phyloP scores from a whole-genome alignment of 1,140 invertebrate genomes.

The Oncopodura yosiiana region DNA sequence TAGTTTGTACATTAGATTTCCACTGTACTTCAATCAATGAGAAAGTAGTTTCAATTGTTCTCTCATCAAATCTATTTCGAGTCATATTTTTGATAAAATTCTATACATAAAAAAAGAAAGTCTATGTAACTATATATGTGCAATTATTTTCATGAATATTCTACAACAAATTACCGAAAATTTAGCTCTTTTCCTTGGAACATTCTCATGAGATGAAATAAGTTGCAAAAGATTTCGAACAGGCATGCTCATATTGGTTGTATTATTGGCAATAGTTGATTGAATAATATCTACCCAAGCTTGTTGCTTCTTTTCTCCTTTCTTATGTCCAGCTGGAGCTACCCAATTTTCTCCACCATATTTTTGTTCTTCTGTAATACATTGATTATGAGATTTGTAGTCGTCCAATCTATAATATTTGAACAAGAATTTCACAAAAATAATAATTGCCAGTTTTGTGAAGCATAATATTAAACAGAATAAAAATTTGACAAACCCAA shows the following conservation, averaged over 20 bases:
- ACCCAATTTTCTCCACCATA: constrained; percentile 76
- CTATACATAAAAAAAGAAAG: constrained; percentile 24
- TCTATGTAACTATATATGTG: not conserved
- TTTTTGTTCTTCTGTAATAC: constrained; percentile 79
- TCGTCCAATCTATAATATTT: constrained; percentile 58
- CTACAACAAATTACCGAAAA: constrained; percentile 49
- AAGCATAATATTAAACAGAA: too few relatives aligned
- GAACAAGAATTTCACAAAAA: constrained; percentile 11
- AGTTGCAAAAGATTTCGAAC: constrained; percentile 56
- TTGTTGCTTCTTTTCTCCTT: constrained; percentile 82
- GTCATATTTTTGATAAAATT: constrained; percentile 45
- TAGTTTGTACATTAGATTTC: constrained; percentile 6
- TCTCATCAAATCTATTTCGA: constrained; percentile 34
- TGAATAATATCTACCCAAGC: constrained; percentile 76
- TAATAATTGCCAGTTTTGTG: not conserved
- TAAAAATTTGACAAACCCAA: constrained; percentile 48
- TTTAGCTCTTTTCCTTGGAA: constrained; percentile 82
- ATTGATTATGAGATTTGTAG: constrained; percentile 76
- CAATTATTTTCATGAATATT: not conserved
- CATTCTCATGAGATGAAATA: constrained; percentile 67
- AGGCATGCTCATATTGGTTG: constrained; percentile 46
- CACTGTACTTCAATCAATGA: constrained; percentile 33
- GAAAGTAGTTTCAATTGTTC: constrained; percentile 37
- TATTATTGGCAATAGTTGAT: constrained; percentile 52
- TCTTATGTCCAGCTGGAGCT: constrained; percentile 60